These are phyloP conservation scores for Ceratoteleas bidentatus DNA, from an alignment of 1,140 invertebrate genomes.

Conservation along the genomic window DNA sequence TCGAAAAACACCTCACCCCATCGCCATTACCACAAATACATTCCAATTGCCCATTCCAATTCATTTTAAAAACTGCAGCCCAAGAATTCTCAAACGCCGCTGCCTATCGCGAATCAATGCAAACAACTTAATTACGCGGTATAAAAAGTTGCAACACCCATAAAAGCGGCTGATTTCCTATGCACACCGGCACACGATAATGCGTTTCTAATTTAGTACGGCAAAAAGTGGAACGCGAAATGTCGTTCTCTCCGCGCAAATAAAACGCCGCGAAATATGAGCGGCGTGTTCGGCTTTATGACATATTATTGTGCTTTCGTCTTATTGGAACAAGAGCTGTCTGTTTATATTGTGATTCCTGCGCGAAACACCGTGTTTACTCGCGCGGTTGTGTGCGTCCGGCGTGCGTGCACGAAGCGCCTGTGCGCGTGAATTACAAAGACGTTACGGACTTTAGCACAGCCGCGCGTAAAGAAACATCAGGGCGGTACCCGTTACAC, in stretches of 20 bases:
- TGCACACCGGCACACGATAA: too few relatives aligned
- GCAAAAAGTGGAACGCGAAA: background rate
- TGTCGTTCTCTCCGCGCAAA: background rate
- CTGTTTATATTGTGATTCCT: conserved; percentile 4
- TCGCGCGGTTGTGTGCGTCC: too few relatives aligned
- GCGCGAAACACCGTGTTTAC: conserved; percentile 21
- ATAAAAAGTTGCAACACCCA: too few relatives aligned
- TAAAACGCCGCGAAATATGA: background rate
- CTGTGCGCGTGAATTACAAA: conserved; percentile 34
- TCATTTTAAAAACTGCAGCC: too few relatives aligned
- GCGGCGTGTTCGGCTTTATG: background rate
- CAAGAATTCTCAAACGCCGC: too few relatives aligned
- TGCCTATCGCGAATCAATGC: too few relatives aligned
- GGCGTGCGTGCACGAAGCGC: conserved; percentile 7
- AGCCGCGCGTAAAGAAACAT: conserved; percentile 27
- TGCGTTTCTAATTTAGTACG: background rate
- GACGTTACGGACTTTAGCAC: conserved; percentile 33
- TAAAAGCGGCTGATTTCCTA: too few relatives aligned
- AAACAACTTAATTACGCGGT: too few relatives aligned
- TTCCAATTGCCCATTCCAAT: too few relatives aligned
- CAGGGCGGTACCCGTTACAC: conserved; percentile 53
- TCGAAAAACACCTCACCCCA: too few relatives aligned
- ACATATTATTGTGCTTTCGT: conserved; percentile 1
- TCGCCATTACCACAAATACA: too few relatives aligned
- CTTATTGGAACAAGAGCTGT: background rate